These are phyloP conservation scores for Ctenoplectra terminalis DNA, from an alignment of 1,140 invertebrate genomes.

Conservation along the genomic window DNA sequence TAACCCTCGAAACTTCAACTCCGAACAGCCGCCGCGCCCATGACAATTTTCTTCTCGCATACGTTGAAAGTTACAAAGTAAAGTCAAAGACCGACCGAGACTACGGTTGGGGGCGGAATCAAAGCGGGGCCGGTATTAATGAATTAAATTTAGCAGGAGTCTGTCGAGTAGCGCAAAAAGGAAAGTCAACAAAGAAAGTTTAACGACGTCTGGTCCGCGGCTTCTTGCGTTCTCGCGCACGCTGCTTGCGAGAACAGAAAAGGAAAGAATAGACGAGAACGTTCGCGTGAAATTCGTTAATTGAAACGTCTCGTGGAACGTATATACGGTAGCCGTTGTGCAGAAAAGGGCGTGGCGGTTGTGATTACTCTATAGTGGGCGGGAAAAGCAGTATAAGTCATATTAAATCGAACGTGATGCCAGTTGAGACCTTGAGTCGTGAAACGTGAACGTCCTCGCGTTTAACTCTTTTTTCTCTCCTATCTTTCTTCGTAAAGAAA, in stretches of 20 bases:
- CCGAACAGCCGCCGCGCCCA: neutral
- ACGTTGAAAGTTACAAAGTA: constrained; percentile 8
- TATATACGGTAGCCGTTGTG: constrained; percentile 51
- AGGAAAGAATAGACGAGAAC: neutral
- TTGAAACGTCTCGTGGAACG: constrained; percentile 64
- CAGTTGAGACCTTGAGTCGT: neutral
- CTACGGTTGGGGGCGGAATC: neutral
- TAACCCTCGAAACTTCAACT: neutral
- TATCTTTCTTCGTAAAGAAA: neutral
- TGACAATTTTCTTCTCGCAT: constrained; percentile 19
- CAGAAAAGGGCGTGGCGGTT: constrained; percentile 59
- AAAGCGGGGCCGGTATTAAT: constrained; percentile 43
- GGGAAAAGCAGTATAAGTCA: constrained; percentile 67
- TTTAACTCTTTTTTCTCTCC: no score
- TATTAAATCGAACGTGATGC: constrained; percentile 16
- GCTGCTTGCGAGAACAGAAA: neutral
- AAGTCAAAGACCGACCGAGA: neutral
- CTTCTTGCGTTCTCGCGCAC: neutral
- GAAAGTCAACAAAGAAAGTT: constrained; percentile 50
- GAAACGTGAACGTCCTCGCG: neutral
- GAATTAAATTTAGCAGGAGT: constrained; percentile 57
- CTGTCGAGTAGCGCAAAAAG: constrained; percentile 20
- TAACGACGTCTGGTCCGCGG: constrained; percentile 41
- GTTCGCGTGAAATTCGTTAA: constrained; percentile 65
- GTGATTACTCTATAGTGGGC: constrained; percentile 66